phyloP scores from a whole-genome alignment of 2,797 vertebrate genomes.

The Fistularia tabacaria region DNA sequence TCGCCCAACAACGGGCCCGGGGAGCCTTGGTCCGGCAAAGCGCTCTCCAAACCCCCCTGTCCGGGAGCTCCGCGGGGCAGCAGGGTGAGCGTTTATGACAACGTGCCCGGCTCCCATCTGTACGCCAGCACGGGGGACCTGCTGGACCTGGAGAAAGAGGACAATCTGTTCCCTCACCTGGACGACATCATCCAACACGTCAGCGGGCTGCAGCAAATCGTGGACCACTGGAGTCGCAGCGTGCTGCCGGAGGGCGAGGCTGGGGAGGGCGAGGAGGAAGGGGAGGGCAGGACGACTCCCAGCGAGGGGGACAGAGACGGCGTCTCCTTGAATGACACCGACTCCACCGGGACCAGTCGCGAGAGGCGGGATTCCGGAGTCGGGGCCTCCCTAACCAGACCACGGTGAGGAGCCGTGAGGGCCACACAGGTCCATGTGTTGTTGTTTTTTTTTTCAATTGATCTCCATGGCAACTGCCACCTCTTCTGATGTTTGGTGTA shows the following conservation, averaged over 20 bases:
- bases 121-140: conserved; percentile 96
- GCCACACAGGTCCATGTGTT: no score
- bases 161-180: conserved; percentile 85
- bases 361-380: conserved; percentile 98
- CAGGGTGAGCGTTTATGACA: conserved; percentile 94
- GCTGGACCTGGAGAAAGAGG: conserved; percentile 89
- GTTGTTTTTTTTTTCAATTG: no score
- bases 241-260: conserved; percentile 75
- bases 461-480: no score
- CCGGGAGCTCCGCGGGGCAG: conserved; percentile 84
- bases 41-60: conserved; percentile 61
- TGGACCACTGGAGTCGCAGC: conserved; percentile 90
- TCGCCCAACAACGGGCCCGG: conserved; percentile 52
- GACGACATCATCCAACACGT: conserved; percentile 94
- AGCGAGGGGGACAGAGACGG: conserved; percentile 89
- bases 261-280: conserved; percentile 65
- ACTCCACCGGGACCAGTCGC: conserved; percentile 79
- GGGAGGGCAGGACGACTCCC: conserved; percentile 84
- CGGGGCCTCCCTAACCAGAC: conserved; percentile 91
- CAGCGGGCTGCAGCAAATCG: conserved; percentile 89
- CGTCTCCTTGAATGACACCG: conserved; percentile 85
- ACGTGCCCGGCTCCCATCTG: conserved; percentile 93
- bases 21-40: conserved; percentile 40
- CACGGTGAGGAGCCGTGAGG: conserved; percentile 77
- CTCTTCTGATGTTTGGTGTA: no score